phyloP scores from a whole-genome alignment of 2,888 invertebrate genomes.

The Torymus texanus region DNA sequence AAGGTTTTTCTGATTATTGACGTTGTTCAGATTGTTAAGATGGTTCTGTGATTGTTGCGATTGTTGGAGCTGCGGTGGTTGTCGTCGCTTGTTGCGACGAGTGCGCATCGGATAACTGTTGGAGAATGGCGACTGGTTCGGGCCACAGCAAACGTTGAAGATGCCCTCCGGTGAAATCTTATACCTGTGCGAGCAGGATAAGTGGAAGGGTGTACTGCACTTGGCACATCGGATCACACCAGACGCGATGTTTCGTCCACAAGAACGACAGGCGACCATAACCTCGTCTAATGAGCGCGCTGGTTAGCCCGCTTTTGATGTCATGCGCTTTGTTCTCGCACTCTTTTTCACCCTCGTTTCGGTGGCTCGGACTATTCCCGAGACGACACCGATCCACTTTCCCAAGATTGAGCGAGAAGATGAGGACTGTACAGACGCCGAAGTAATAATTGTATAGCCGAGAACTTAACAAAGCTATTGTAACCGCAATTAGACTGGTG shows the following conservation, averaged over 20 bases:
- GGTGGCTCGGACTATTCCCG: too few relatives aligned
- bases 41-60: not conserved
- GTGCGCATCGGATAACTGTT: conserved; percentile 25
- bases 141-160: conserved; percentile 47
- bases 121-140: not conserved
- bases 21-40: not conserved
- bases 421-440: too few relatives aligned
- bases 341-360: too few relatives aligned
- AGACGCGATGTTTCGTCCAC: conserved; percentile 50
- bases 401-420: too few relatives aligned
- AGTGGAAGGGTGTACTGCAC: conserved; percentile 42
- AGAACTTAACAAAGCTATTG: too few relatives aligned
- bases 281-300: conserved; percentile 16
- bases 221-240: conserved; percentile 42
- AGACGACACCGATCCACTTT: too few relatives aligned
- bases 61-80: not conserved
- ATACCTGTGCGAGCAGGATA: conserved; percentile 49
- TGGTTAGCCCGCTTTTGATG: too few relatives aligned
- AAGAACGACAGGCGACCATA: conserved; percentile 49
- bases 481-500: too few relatives aligned
- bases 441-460: too few relatives aligned
- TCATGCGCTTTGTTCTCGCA: too few relatives aligned
- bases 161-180: conserved; percentile 43
- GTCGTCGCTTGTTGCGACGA: conserved; percentile 28
- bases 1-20: not conserved